Evolutionary conservation across 1,140 invertebrate genomes (phyloP).

Genomic region (Potamilus streckersoni): DNA sequence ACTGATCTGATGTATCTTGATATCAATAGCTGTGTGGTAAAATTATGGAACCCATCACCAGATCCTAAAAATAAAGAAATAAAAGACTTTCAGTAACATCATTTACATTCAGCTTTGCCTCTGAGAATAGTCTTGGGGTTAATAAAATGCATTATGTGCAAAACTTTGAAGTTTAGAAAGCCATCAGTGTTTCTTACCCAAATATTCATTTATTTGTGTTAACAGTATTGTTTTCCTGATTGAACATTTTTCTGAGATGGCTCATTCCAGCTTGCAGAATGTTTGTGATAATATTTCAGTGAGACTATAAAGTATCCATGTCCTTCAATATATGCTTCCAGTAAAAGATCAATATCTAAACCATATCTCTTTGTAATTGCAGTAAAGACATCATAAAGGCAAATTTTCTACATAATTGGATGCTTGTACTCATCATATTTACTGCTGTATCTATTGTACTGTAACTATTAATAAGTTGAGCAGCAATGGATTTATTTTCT

Average conservation of each 20-base stretch:
- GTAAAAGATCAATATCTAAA: too few species aligned
- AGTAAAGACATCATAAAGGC: too few species aligned
- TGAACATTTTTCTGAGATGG: neutral
- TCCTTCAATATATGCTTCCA: too few species aligned
- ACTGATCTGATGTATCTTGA: too few species aligned
- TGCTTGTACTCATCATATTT: too few species aligned
- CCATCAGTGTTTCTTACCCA: neutral
- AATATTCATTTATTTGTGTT: neutral
- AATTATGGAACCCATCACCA: constrained; percentile 33
- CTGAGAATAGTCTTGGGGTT: neutral
- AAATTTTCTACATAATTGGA: too few species aligned
- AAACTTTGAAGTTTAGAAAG: neutral
- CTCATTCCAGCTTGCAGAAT: too few species aligned
- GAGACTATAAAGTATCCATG: too few species aligned
- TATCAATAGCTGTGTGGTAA: constrained; percentile 37
- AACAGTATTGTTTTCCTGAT: neutral
- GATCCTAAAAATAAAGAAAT: constrained; percentile 32
- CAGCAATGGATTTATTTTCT: neutral
- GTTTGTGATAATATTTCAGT: too few species aligned
- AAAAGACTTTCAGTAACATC: neutral
- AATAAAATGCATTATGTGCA: neutral
- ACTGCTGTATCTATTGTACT: neutral
- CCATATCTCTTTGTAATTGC: too few species aligned
- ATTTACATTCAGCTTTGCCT: neutral
- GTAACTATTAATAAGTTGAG: neutral